Evolutionary conservation across 2,113 vertebrate species (phyloP).

Genomic region (Chaetorhynchus papuensis): DNA sequence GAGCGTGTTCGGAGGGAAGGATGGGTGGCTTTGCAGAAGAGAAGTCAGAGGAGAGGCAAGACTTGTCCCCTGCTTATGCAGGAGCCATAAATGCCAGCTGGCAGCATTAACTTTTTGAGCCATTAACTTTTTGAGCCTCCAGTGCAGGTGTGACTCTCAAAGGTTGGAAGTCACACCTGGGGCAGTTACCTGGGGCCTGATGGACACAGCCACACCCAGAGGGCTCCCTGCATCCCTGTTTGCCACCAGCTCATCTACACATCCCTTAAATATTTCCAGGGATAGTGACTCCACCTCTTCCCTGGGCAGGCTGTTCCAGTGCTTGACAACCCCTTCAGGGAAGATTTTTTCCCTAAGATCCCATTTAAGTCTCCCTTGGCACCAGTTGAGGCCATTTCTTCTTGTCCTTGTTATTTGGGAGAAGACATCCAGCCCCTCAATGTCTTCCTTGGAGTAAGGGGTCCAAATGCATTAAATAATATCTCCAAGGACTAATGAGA

Average conservation of each 20-base stretch:
- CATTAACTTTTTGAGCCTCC: background rate
- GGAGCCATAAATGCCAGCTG: background rate
- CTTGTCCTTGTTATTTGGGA: background rate
- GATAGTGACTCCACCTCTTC: background rate
- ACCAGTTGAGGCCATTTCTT: background rate
- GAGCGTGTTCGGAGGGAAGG: background rate
- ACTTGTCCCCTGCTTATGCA: background rate
- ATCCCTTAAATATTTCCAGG: background rate
- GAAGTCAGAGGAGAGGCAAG: background rate
- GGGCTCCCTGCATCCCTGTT: background rate
- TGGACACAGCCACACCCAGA: background rate
- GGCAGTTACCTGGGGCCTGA: background rate
- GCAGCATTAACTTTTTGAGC: background rate
- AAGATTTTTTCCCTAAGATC: background rate
- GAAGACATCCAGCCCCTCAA: background rate
- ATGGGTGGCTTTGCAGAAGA: fast-evolving
- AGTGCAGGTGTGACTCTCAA: background rate
- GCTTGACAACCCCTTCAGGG: background rate
- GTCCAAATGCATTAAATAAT: background rate
- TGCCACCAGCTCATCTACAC: background rate
- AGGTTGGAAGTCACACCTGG: background rate
- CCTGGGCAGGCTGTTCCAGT: background rate
- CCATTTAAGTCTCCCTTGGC: background rate
- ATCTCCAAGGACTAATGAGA: background rate
- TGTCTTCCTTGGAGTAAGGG: fast-evolving